Evolutionary conservation across 2,888 invertebrate species (phyloP), one percentile per base, ranked within the genome.

Genomic region (Rhogogaster chlorosoma): DNA sequence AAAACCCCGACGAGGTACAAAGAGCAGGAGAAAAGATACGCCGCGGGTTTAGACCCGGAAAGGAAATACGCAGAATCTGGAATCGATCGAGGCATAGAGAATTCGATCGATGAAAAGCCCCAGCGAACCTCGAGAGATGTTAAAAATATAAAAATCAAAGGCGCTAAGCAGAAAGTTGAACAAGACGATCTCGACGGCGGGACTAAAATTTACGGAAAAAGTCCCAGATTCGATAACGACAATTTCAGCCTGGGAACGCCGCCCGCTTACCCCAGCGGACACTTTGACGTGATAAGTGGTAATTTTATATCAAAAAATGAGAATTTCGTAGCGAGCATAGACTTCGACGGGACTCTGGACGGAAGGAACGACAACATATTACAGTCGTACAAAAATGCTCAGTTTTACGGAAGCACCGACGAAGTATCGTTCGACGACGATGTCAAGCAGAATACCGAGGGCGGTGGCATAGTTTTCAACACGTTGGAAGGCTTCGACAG

Each of bases 141-240:
- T 75, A 85, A 83, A 71, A 64, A 36, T 2, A 88, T 89, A 73
- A 92, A 92, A 85, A 89, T 91, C 77, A 92, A 92, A 85, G 91
- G 92, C 4, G 90, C 90, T 0, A 89, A 92, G 78, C 92, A 92
- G 85, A 85, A 91, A 84, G 92, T 92, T 84, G 88, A 89, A 42
- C 83, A 83, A 32, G 91, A 92, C 75, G 91, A 91, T 84, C 86
- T 89, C 22, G 93, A 93, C 80, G 90, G 91, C 10, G 92, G 92
- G 82, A 91, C 91, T 4, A 89, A 91, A 84, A 89, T 92, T 70
- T 93, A 93, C 85, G 93, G 93, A 36, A 93, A 93, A 86, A 93
- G 93, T 85, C 93, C 93, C 1, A 93, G 93, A 77, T 93, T 93
- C 87, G 93, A 93, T 38, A 83, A 83, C 84, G 92, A 92, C 53